Percentiles rank a stretch among this genome's conserved stretches.
phyloP scores from a whole-genome alignment of 2,797 vertebrate genomes.

The Neoniphon sammara region DNA sequence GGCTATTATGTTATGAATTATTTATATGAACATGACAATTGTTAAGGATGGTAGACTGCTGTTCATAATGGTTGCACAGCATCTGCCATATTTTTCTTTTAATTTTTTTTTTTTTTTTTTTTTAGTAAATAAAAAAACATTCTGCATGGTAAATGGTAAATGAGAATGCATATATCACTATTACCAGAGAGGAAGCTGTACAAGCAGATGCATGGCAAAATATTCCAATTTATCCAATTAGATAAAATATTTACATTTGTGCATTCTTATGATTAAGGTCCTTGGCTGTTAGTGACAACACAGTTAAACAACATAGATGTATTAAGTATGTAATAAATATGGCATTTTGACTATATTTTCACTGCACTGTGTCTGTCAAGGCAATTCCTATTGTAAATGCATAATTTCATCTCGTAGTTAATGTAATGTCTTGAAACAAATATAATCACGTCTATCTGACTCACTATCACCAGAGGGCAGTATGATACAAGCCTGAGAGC shows the following conservation, averaged over 20 bases:
- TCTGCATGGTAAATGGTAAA: not conserved
- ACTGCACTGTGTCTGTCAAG: not conserved
- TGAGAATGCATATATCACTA: not conserved
- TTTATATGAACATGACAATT: not conserved
- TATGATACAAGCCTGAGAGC: constrained; percentile 53
- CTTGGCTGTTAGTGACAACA: not conserved
- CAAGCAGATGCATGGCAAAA: not conserved
- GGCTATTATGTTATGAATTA: not conserved
- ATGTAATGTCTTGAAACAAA: not conserved
- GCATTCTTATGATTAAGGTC: not conserved
- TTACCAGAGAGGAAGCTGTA: not conserved
- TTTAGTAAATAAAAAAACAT: too few species aligned
- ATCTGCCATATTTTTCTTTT: not conserved
- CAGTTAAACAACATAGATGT: not conserved
- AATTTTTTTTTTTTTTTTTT: too few species aligned
- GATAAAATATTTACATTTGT: too few species aligned
- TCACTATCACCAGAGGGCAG: constrained; percentile 73
- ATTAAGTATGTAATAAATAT: not conserved
- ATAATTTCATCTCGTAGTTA: not conserved
- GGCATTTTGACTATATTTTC: not conserved
- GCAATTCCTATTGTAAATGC: not conserved
- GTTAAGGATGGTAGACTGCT: not conserved
- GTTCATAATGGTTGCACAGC: not conserved
- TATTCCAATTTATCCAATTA: not conserved
- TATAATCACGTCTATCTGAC: not conserved